Percentiles rank a stretch among this genome's conserved stretches.
Evolutionary conservation across 2,888 invertebrate genomes (phyloP).

Genomic region (Spodoptera picta): DNA sequence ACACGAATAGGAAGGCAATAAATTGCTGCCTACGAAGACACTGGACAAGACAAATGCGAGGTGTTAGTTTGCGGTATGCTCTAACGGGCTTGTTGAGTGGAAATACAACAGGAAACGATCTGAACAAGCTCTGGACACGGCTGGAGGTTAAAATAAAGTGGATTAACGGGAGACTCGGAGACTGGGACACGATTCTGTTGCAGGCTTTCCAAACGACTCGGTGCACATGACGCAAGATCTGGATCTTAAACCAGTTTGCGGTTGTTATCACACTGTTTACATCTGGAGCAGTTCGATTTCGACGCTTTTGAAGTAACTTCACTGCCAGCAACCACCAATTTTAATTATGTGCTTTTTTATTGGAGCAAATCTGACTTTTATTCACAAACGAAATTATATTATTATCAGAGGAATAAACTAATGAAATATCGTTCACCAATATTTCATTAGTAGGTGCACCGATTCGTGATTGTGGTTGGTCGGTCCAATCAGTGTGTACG

Average conservation of each 20-base stretch:
- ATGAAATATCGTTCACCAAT: conserved; percentile 6
- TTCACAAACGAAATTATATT: not conserved
- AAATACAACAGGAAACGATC: conserved; percentile 68
- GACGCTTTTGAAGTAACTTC: conserved; percentile 7
- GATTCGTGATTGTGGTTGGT: conserved; percentile 62
- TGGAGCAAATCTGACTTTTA: not conserved
- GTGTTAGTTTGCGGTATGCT: conserved; percentile 64
- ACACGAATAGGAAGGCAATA: conserved; percentile 74
- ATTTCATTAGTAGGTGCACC: conserved; percentile 40
- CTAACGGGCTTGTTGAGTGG: conserved; percentile 66
- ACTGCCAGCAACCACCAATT: conserved; percentile 3
- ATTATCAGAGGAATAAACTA: too few relatives aligned
- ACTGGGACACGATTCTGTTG: conserved; percentile 57
- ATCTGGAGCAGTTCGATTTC: conserved; percentile 23
- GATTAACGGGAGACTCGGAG: conserved; percentile 60
- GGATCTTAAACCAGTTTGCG: conserved; percentile 43
- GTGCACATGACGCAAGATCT: conserved; percentile 51
- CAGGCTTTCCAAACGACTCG: conserved; percentile 51
- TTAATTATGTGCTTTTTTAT: conserved; percentile 1
- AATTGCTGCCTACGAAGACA: conserved; percentile 75
- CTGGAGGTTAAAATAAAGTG: conserved; percentile 58
- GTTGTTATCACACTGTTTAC: conserved; percentile 35
- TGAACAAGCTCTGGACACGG: conserved; percentile 53
- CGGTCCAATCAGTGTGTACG: conserved; percentile 64
- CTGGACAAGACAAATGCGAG: conserved; percentile 77